These are phyloP conservation scores for Margaritifera margaritifera DNA, from an alignment of 2,888 invertebrate genomes.

Conservation along the genomic window DNA sequence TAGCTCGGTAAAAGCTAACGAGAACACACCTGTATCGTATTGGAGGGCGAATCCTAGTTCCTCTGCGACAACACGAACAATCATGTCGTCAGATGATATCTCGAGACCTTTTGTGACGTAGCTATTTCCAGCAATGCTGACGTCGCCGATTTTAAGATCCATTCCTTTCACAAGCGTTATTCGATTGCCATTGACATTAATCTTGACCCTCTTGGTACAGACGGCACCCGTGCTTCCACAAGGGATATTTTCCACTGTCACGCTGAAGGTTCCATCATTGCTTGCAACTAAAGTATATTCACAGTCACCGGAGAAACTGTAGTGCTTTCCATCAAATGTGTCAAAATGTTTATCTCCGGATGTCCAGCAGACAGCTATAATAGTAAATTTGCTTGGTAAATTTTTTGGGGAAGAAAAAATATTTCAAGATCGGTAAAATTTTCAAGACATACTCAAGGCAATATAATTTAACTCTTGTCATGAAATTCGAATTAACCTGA, in stretches of 20 bases:
- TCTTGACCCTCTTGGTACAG: slow-evolving; percentile 80
- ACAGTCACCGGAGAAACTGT: slow-evolving; percentile 91
- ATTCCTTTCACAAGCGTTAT: slow-evolving; percentile 50
- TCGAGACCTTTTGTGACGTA: slow-evolving; percentile 10
- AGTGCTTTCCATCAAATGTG: slow-evolving; percentile 87
- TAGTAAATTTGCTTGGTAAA: background rate
- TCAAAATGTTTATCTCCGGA: slow-evolving; percentile 93
- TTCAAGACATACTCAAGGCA: too few relatives aligned
- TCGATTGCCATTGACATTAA: slow-evolving; percentile 23
- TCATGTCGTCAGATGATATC: too few relatives aligned
- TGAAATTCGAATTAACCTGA: too few relatives aligned
- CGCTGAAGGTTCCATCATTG: slow-evolving; percentile 74
- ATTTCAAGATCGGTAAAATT: too few relatives aligned
- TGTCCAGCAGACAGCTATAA: slow-evolving; percentile 78
- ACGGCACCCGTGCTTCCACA: slow-evolving; percentile 89
- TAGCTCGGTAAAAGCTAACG: too few relatives aligned
- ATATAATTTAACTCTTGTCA: too few relatives aligned
- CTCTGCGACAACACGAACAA: slow-evolving; percentile 31
- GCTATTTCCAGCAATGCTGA: slow-evolving; percentile 33
- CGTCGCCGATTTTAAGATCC: slow-evolving; percentile 46
- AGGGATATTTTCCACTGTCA: slow-evolving; percentile 86
- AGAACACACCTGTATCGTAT: slow-evolving; percentile 85
- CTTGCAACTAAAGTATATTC: slow-evolving; percentile 79
- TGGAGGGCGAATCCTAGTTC: slow-evolving; percentile 82
- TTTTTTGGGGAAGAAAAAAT: too few relatives aligned